A percentile compares a stretch with the other conserved stretches of the same genome.
Evolutionary conservation across 2,113 vertebrate genomes (phyloP).

Genomic region (Rissa tridactyla): DNA sequence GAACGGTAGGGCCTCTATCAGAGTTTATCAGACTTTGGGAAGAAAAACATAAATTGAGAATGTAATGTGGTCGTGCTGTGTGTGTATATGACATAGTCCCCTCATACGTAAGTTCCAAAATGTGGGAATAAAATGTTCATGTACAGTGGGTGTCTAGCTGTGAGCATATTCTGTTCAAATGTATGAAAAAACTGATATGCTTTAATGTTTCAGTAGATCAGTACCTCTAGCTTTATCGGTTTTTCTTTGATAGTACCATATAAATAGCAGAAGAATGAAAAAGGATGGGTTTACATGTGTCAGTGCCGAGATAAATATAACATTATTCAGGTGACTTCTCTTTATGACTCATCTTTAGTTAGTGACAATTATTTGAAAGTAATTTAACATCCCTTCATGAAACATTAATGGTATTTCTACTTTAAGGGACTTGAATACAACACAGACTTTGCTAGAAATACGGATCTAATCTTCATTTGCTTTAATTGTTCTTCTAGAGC

Average conservation of each 20-base stretch:
- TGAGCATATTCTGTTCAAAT: background rate
- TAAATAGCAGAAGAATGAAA: background rate
- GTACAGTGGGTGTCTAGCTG: background rate
- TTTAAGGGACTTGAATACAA: slow-evolving; percentile 28
- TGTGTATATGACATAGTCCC: background rate
- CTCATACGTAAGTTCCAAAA: background rate
- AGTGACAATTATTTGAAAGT: slow-evolving; percentile 55
- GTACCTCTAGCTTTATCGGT: background rate
- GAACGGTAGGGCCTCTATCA: background rate
- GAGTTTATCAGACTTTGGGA: background rate
- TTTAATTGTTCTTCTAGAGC: slow-evolving; percentile 51
- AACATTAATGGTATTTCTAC: slow-evolving; percentile 63
- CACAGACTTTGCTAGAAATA: slow-evolving; percentile 44
- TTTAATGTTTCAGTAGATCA: background rate
- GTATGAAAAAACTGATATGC: background rate
- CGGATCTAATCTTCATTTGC: slow-evolving; percentile 48
- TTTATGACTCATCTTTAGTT: slow-evolving; percentile 39
- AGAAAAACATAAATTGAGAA: background rate
- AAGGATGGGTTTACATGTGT: background rate
- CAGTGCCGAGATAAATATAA: background rate
- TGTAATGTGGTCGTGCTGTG: background rate
- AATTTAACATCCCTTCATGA: slow-evolving; percentile 35
- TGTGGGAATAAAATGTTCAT: background rate
- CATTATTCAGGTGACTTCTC: background rate
- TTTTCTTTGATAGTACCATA: background rate